A percentile compares a stretch with the other conserved stretches of the same genome.
These are phyloP conservation scores for Keiferia lycopersicella DNA, from an alignment of 2,888 invertebrate genomes.

Conservation along the genomic window DNA sequence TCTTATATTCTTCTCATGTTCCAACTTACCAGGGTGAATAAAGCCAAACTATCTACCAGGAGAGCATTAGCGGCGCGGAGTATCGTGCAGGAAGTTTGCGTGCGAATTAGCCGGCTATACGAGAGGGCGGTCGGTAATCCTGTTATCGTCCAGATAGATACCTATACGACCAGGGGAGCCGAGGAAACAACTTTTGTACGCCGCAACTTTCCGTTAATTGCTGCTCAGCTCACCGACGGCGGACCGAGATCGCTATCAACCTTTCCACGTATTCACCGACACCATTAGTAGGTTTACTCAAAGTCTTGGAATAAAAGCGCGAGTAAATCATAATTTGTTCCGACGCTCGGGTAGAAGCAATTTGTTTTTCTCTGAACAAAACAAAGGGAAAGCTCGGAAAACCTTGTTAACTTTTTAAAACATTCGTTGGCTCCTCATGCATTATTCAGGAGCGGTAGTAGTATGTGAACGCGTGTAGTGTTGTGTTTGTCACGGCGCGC, in stretches of 20 bases:
- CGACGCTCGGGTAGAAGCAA: conserved; percentile 55
- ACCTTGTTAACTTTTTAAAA: conserved; percentile 79
- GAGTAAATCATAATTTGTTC: conserved; percentile 39
- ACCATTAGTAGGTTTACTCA: neutral
- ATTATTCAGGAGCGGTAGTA: conserved; percentile 67
- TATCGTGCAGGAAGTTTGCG: conserved; percentile 65
- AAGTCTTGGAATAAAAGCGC: conserved; percentile 9
- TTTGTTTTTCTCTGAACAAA: conserved; percentile 67
- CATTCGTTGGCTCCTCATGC: conserved; percentile 70
- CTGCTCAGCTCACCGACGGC: conserved; percentile 19
- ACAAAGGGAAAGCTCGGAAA: conserved; percentile 74
- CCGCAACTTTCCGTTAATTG: conserved; percentile 26
- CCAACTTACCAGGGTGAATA: conserved; percentile 28
- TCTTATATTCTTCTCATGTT: too few species aligned
- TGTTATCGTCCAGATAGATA: conserved; percentile 71
- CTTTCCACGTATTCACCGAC: conserved; percentile 11
- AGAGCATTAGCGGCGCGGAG: conserved; percentile 56
- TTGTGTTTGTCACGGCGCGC: conserved; percentile 54
- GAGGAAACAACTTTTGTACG: conserved; percentile 55
- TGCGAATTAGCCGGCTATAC: conserved; percentile 65
- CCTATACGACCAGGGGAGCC: conserved; percentile 46
- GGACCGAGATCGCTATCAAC: conserved; percentile 24
- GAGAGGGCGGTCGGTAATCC: conserved; percentile 55
- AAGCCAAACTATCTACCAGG: conserved; percentile 42
- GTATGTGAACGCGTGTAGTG: conserved; percentile 43